A percentile compares a stretch with the other conserved stretches of the same genome.
These are phyloP conservation scores for Sanderia malayensis DNA, from an alignment of 30 jellyfish, hydroid and myxozoan species.

Conservation along the genomic window DNA sequence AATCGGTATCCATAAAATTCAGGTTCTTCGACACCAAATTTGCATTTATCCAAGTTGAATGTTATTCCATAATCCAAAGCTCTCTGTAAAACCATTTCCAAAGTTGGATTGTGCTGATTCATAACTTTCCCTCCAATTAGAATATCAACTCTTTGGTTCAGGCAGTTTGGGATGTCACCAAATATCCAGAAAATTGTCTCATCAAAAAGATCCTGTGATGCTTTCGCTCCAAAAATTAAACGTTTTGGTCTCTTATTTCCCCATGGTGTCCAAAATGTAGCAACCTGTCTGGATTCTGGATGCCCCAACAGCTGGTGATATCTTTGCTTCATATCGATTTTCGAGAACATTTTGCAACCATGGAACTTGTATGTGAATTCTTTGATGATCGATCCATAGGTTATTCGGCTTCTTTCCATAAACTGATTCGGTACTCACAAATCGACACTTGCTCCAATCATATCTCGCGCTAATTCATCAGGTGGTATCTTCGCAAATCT, in stretches of 20 bases:
- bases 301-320: constrained; percentile 10
- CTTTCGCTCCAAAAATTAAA: constrained; percentile 7
- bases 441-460: constrained; percentile 10
- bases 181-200: neutral
- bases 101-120: neutral
- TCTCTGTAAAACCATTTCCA: too few relatives aligned
- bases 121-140: neutral
- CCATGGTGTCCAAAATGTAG: constrained; percentile 18
- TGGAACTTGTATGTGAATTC: too few relatives aligned
- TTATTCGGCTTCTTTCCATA: too few relatives aligned
- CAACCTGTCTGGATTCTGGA: constrained; percentile 6
- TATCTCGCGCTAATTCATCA: neutral
- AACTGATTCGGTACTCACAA: constrained; percentile 9
- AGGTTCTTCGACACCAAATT: too few relatives aligned
- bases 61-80: too few relatives aligned
- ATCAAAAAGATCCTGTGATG: constrained; percentile 11
- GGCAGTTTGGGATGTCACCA: constrained; percentile 7
- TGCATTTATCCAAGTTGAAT: too few relatives aligned
- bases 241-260: constrained; percentile 7
- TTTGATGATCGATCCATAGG: too few relatives aligned
- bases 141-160: neutral
- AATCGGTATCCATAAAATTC: constrained; percentile 13
- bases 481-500: neutral
- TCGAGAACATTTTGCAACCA: neutral
- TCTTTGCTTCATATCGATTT: neutral